Conservation (phyloP, 2,888 invertebrate species). For the Gastracanthus pulcherrimus region DNA sequence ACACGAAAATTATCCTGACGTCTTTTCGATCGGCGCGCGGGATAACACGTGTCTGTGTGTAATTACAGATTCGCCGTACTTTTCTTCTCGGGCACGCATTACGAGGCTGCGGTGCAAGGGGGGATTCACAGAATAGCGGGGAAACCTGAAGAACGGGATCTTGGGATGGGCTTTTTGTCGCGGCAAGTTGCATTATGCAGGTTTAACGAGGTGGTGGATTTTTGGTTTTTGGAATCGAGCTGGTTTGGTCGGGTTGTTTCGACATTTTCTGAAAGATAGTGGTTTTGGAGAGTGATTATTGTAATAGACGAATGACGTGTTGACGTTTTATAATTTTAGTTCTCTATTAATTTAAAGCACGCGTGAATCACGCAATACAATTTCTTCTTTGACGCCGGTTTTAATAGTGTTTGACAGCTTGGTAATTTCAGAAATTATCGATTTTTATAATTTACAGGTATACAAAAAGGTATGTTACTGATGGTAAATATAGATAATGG, state of each 20-base stretch:
- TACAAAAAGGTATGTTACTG: not conserved
- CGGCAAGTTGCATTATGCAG: too few species aligned
- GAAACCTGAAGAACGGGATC: conserved; percentile 7
- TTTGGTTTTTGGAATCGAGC: not conserved
- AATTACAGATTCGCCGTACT: conserved; percentile 51
- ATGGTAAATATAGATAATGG: too few species aligned
- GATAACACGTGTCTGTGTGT: conserved; percentile 30
- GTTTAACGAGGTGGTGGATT: not conserved
- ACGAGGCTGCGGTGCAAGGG: not conserved
- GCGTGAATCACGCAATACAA: too few species aligned
- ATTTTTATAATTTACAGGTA: not conserved
- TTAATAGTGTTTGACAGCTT: conserved; percentile 7
- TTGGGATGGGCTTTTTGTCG: not conserved
- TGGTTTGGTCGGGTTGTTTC: too few species aligned
- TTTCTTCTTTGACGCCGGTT: not conserved
- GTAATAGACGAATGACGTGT: not conserved
- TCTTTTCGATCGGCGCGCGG: conserved; percentile 44
- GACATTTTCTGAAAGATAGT: not conserved
- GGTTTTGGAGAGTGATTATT: not conserved
- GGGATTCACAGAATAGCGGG: not conserved
- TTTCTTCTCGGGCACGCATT: conserved; percentile 18
- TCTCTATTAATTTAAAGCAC: not conserved
- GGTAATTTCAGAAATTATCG: conserved; percentile 4
- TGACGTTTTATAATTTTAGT: not conserved
- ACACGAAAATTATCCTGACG: conserved; percentile 50